These are phyloP conservation scores for Podotricha telesiphe DNA, from an alignment of 2,888 invertebrate species.

Conservation along the genomic window DNA sequence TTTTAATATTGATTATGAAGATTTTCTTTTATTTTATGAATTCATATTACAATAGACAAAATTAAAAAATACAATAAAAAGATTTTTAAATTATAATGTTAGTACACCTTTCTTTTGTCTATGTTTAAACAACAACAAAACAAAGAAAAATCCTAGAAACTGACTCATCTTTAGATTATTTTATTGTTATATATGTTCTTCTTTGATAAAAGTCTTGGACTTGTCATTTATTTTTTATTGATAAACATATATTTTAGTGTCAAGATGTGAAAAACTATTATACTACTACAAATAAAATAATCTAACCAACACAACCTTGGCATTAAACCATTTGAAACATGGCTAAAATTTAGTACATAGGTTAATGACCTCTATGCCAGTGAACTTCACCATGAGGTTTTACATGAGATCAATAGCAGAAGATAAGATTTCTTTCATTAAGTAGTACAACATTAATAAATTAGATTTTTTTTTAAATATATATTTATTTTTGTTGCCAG, in stretches of 20 bases:
- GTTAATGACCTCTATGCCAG: conserved; percentile 59
- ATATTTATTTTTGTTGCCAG: background rate
- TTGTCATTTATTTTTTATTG: background rate
- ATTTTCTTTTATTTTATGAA: conserved; percentile 51
- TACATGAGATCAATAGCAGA: background rate
- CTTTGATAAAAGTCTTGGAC: background rate
- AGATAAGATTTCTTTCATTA: background rate
- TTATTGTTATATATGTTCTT: background rate
- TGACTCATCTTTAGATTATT: background rate
- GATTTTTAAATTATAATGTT: background rate
- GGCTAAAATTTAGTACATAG: conserved; percentile 56
- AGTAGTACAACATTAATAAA: background rate
- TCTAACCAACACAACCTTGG: conserved; percentile 58
- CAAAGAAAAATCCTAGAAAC: background rate
- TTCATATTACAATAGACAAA: background rate
- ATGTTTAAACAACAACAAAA: background rate
- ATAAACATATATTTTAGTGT: background rate
- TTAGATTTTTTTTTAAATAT: background rate
- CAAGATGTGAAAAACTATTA: background rate
- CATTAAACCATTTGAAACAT: conserved; percentile 54
- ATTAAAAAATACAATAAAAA: too few relatives aligned
- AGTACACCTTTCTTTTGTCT: background rate
- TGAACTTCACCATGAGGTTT: conserved; percentile 50
- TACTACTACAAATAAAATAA: background rate
- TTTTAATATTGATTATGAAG: too few relatives aligned